Conservation (phyloP, 2,888 invertebrate species). For the Drosophila lacicola region DNA sequence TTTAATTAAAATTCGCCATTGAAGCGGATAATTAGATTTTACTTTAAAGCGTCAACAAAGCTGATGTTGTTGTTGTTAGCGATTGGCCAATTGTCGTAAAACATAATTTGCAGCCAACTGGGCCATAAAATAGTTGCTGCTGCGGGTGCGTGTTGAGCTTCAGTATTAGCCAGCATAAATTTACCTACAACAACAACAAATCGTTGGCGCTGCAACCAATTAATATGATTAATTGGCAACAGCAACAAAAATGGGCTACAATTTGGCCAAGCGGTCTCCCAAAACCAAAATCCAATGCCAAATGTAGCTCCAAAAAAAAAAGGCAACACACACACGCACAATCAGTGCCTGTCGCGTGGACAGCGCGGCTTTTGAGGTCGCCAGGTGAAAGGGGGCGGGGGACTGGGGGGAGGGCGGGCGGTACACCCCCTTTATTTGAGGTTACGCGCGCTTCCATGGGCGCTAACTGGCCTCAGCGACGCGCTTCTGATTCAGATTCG, state of each 20-base stretch:
- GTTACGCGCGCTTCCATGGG: conserved; percentile 32
- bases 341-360: conserved; percentile 29
- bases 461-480: conserved; percentile 34
- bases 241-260: conserved; percentile 13
- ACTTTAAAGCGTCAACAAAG: conserved; percentile 28
- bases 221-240: conserved; percentile 75
- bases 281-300: conserved; percentile 18
- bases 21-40: conserved; percentile 75
- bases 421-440: conserved; percentile 49
- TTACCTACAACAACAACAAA: conserved; percentile 51
- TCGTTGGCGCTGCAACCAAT: conserved; percentile 65
- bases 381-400: not conserved
- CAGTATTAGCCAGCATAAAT: conserved; percentile 63
- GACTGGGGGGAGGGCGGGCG: not conserved
- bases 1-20: conserved; percentile 76
- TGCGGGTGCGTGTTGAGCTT: conserved; percentile 36
- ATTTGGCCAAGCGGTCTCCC: conserved; percentile 2
- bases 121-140: conserved; percentile 53
- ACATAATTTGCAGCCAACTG: conserved; percentile 48
- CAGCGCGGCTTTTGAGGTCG: conserved; percentile 33
- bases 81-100: conserved; percentile 35
- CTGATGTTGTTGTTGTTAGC: conserved; percentile 16
- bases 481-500: conserved; percentile 16
- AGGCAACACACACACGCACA: conserved; percentile 26
- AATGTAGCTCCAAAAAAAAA: conserved; percentile 14